Evolutionary conservation across 2,888 invertebrate genomes (phyloP).

Genomic region (Ypsolopha sequella): DNA sequence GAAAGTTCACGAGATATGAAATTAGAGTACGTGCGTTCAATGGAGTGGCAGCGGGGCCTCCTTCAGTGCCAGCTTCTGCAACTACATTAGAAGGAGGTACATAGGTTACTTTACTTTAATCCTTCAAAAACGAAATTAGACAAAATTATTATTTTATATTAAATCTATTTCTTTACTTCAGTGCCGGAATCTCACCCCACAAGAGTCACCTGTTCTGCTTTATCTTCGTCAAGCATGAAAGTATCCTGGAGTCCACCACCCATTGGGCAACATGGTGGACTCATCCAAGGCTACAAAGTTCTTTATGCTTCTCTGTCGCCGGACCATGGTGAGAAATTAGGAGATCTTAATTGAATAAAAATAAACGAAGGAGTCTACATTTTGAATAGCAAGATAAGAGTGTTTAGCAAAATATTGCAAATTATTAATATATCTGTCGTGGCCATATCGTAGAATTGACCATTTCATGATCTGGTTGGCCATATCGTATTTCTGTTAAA

Average conservation of each 20-base stretch:
- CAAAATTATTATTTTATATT: neutral
- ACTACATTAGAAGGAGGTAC: slow-evolving; percentile 80
- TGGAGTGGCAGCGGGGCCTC: slow-evolving; percentile 82
- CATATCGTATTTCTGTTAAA: too few species aligned
- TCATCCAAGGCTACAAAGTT: slow-evolving; percentile 83
- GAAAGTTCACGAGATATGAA: slow-evolving; percentile 84
- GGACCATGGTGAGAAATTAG: slow-evolving; percentile 38
- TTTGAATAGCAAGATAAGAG: too few species aligned
- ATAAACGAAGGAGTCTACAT: too few species aligned
- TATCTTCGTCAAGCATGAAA: slow-evolving; percentile 79
- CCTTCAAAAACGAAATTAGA: too few species aligned
- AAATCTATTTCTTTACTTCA: slow-evolving; percentile 21
- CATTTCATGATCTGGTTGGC: too few species aligned
- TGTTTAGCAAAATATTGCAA: too few species aligned
- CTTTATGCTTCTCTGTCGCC: slow-evolving; percentile 70
- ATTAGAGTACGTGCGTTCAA: slow-evolving; percentile 86
- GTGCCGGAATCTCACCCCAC: slow-evolving; percentile 79
- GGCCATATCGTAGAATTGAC: too few species aligned
- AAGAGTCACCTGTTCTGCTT: slow-evolving; percentile 74
- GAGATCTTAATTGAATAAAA: neutral
- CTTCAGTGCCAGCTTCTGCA: slow-evolving; percentile 76
- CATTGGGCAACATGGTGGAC: slow-evolving; percentile 73
- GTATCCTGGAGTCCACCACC: slow-evolving; percentile 79
- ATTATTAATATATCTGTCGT: too few species aligned
- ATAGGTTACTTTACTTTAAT: neutral